phyloP scores from a whole-genome alignment of 2,888 invertebrate species.

The Drosophila birchii region DNA sequence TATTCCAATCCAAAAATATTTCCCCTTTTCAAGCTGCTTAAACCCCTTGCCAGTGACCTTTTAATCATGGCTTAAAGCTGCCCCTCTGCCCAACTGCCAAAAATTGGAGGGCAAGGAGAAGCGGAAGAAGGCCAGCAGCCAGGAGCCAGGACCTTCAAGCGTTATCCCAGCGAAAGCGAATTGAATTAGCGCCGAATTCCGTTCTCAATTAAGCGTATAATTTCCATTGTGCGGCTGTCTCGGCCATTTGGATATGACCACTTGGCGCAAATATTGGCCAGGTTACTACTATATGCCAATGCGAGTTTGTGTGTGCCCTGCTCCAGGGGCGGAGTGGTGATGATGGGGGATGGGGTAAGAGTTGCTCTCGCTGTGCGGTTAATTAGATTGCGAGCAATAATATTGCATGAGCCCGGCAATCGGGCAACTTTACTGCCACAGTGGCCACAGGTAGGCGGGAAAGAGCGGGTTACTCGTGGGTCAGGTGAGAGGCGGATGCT shows the following conservation, averaged over 20 bases:
- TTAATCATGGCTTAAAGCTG: constrained; percentile 4
- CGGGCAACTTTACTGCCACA: constrained; percentile 25
- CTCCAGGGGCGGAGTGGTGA: too few relatives aligned
- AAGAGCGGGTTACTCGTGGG: neutral
- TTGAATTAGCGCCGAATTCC: constrained; percentile 70
- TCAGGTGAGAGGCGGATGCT: constrained; percentile 27
- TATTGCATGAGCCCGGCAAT: constrained; percentile 57
- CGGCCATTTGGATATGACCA: constrained; percentile 31
- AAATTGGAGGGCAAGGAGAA: neutral
- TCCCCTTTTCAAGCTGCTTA: neutral
- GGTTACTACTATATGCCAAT: constrained; percentile 2
- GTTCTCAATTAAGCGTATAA: constrained; percentile 71
- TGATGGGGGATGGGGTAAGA: neutral
- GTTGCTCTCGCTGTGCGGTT: constrained; percentile 50
- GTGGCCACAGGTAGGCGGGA: neutral
- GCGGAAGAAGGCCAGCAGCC: neutral
- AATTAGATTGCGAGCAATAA: constrained; percentile 74
- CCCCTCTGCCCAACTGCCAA: constrained; percentile 12
- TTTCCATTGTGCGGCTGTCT: constrained; percentile 42
- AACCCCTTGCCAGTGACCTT: neutral
- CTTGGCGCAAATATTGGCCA: constrained; percentile 48
- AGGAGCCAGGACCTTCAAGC: too few relatives aligned
- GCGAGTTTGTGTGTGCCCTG: neutral
- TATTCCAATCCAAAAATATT: too few relatives aligned
- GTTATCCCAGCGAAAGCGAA: constrained; percentile 39